Percentiles rank a stretch among this genome's conserved stretches.
phyloP scores from a whole-genome alignment of 2,888 invertebrate genomes.

The Drosophila quasianomalipes region DNA sequence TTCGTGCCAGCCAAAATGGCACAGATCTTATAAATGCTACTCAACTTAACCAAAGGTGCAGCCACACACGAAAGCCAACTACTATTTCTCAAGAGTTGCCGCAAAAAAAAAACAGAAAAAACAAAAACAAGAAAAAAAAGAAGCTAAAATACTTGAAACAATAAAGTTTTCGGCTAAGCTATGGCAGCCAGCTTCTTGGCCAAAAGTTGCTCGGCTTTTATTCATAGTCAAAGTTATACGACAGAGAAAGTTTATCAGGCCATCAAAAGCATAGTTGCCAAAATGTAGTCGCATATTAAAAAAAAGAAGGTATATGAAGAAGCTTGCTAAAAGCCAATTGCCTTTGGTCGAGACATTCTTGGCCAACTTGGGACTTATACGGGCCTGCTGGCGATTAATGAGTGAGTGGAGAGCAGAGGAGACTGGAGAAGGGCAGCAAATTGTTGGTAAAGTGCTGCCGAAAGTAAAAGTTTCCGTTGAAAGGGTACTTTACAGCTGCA shows the following conservation, averaged over 20 bases:
- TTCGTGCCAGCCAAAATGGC: slow-evolving; percentile 38
- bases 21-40: slow-evolving; percentile 40
- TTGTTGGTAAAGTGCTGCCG: slow-evolving; percentile 13
- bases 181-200: slow-evolving; percentile 35
- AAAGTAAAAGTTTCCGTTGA: slow-evolving; percentile 48
- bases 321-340: slow-evolving; percentile 28
- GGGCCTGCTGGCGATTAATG: slow-evolving; percentile 32
- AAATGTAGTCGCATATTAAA: slow-evolving; percentile 35
- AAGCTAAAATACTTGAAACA: slow-evolving; percentile 57
- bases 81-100: slow-evolving; percentile 41
- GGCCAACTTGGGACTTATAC: slow-evolving; percentile 15
- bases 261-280: slow-evolving; percentile 67
- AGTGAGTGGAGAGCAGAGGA: slow-evolving; percentile 8
- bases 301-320: slow-evolving; percentile 18
- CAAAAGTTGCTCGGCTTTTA: slow-evolving; percentile 52
- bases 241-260: slow-evolving; percentile 66
- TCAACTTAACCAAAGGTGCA: slow-evolving; percentile 53
- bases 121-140: slow-evolving; percentile 35
- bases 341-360: slow-evolving; percentile 38
- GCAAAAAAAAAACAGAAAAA: slow-evolving; percentile 21
- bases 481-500: slow-evolving; percentile 47
- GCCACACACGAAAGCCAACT: slow-evolving; percentile 31
- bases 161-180: slow-evolving; percentile 61
- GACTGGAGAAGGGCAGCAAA: background rate
- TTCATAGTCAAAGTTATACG: slow-evolving; percentile 61